Evolutionary conservation across 2,113 vertebrate species (phyloP).

Genomic region (Pygathrix nemaeus): DNA sequence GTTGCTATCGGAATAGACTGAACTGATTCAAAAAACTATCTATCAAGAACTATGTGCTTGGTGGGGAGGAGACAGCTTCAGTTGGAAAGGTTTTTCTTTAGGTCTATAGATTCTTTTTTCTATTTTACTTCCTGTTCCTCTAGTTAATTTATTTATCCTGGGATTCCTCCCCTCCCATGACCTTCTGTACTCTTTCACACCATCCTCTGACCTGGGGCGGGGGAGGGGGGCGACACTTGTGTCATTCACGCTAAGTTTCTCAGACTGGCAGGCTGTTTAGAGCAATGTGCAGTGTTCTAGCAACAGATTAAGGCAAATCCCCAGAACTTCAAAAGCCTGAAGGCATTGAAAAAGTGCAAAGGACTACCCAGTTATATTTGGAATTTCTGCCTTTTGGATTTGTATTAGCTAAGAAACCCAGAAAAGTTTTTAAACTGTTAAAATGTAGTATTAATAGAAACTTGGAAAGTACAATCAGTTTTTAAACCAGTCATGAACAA

Average conservation of each 20-base stretch:
- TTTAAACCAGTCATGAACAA: background rate
- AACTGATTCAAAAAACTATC: background rate
- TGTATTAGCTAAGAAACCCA: constrained; percentile 43
- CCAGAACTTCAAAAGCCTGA: constrained; percentile 47
- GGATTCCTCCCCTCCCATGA: background rate
- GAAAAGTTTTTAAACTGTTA: constrained; percentile 13
- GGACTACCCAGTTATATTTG: background rate
- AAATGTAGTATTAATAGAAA: constrained; percentile 45
- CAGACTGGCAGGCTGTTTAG: constrained; percentile 45
- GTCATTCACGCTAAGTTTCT: constrained; percentile 53
- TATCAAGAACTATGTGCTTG: background rate
- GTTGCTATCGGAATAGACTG: background rate
- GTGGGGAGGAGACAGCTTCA: background rate
- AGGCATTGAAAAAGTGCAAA: constrained; percentile 21
- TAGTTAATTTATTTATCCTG: background rate
- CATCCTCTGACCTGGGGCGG: constrained; percentile 7
- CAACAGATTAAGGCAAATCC: constrained; percentile 52
- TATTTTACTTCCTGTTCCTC: background rate
- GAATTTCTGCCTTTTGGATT: constrained; percentile 16
- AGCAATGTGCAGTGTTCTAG: constrained; percentile 44
- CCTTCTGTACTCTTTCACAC: background rate
- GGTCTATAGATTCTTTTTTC: background rate
- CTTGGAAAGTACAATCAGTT: background rate
- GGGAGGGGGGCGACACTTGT: background rate
- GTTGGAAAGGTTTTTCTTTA: background rate